Evolutionary conservation across 2,113 vertebrate genomes (phyloP).

Genomic region (Phoenicopterus ruber): DNA sequence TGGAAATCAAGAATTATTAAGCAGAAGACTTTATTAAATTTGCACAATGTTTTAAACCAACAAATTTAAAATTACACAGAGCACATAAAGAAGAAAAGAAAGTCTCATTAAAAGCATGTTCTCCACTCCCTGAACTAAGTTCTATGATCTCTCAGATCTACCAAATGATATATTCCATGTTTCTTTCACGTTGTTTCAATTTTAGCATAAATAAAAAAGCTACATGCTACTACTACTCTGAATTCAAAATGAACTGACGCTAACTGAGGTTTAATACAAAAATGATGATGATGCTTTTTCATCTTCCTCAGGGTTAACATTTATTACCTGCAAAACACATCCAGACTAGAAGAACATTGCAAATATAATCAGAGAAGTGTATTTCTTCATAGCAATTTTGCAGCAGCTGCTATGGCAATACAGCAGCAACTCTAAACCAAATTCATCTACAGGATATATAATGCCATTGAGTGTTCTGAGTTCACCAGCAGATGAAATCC

Average conservation of each 20-base stretch:
- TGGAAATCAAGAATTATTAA: background rate
- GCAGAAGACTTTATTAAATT: background rate
- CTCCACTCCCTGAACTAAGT: background rate
- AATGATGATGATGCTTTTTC: background rate
- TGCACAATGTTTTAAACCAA: background rate
- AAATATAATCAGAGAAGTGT: background rate
- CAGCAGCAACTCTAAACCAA: background rate
- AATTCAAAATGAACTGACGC: background rate
- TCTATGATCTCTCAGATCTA: background rate
- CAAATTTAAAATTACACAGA: background rate
- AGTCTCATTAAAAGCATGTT: background rate
- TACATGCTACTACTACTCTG: background rate
- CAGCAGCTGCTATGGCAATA: background rate
- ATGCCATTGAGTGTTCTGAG: background rate
- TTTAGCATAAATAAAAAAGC: background rate
- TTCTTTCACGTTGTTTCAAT: background rate
- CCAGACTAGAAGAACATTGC: background rate
- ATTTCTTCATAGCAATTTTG: background rate
- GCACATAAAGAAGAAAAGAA: background rate
- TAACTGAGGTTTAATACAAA: background rate
- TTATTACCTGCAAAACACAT: background rate
- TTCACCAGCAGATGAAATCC: slow-evolving; percentile 3
- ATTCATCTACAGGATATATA: background rate
- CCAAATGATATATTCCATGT: background rate
- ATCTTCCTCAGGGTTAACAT: background rate